Evolutionary conservation across 2,113 vertebrate species (phyloP).

Genomic region (Amblyopsis rosae): DNA sequence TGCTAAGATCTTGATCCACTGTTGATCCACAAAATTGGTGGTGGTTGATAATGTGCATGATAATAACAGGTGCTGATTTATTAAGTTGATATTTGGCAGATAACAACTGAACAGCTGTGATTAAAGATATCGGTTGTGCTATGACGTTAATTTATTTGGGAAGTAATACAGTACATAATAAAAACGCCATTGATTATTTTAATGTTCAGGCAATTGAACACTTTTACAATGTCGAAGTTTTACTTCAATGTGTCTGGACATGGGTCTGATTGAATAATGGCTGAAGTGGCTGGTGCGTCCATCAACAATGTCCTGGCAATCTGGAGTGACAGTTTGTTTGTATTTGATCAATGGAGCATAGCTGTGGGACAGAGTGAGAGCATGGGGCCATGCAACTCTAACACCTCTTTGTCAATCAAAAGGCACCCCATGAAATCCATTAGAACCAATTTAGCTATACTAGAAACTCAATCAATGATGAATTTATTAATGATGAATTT

Average conservation of each 20-base stretch:
- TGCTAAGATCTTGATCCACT: no score
- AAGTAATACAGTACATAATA: background rate
- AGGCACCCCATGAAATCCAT: slow-evolving; percentile 68
- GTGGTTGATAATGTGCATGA: no score
- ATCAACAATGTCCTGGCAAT: slow-evolving; percentile 51
- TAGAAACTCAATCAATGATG: slow-evolving; percentile 47
- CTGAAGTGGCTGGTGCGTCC: slow-evolving; percentile 56
- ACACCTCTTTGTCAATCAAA: slow-evolving; percentile 69
- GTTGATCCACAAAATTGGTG: background rate
- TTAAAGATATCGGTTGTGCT: background rate
- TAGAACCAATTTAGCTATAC: slow-evolving; percentile 63
- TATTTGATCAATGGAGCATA: slow-evolving; percentile 70
- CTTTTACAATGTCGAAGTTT: background rate
- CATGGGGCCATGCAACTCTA: slow-evolving; percentile 41
- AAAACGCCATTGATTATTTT: background rate
- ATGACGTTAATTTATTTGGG: background rate
- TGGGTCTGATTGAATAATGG: slow-evolving; percentile 56
- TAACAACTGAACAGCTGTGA: background rate
- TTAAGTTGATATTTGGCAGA: no score
- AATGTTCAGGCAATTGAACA: background rate
- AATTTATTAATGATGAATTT: slow-evolving; percentile 60
- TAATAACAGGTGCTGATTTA: no score
- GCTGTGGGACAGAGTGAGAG: slow-evolving; percentile 51
- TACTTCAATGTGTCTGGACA: slow-evolving; percentile 16
- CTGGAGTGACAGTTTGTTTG: slow-evolving; percentile 66